These are phyloP conservation scores for Tragopan temminckii DNA, from an alignment of 2,797 vertebrate species.

Conservation along the genomic window DNA sequence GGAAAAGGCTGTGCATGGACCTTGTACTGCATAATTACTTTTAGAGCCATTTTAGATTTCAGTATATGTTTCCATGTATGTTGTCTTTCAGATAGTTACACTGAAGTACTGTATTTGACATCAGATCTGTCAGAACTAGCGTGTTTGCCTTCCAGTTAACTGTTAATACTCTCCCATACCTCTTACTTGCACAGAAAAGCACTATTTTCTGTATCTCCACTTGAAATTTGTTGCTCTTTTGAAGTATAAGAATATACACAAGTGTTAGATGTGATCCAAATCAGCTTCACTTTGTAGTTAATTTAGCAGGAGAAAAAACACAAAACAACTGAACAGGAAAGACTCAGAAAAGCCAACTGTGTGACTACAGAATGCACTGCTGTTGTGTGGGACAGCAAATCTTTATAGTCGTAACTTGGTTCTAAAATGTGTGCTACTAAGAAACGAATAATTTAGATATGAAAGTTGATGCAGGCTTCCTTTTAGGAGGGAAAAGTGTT, in stretches of 20 bases:
- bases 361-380: not conserved
- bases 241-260: not conserved
- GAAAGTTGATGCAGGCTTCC: not conserved
- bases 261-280: not conserved
- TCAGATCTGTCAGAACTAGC: not conserved
- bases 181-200: not conserved
- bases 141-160: not conserved
- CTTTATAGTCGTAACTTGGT: rapidly evolving
- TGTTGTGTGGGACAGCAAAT: not conserved
- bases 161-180: not conserved
- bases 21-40: rapidly evolving
- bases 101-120: not conserved
- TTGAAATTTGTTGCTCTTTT: not conserved
- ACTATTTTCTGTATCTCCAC: not conserved
- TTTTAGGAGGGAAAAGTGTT: not conserved
- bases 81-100: not conserved
- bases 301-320: not conserved
- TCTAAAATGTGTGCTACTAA: not conserved
- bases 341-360: not conserved
- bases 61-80: rapidly evolving
- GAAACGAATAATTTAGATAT: not conserved
- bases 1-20: not conserved
- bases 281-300: not conserved
- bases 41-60: not conserved
- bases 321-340: not conserved